phyloP scores from a whole-genome alignment of 2,888 invertebrate genomes.

The Apodemia hepburni region DNA sequence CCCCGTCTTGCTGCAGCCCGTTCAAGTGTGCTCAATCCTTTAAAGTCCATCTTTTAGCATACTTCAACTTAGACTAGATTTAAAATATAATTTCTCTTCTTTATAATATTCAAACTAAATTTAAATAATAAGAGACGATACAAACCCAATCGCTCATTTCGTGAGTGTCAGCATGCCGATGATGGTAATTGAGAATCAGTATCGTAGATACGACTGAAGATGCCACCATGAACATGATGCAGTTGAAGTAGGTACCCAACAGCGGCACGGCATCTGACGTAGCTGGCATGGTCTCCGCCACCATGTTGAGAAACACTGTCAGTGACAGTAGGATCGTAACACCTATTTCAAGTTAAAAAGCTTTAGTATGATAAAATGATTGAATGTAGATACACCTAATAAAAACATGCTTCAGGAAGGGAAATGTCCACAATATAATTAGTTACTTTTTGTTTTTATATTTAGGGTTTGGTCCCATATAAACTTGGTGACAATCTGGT shows the following conservation, averaged over 20 bases:
- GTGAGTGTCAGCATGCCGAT: conserved; percentile 97
- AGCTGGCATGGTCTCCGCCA: conserved; percentile 99
- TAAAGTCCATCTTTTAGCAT: no score
- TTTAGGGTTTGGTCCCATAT: no score
- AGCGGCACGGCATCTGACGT: conserved; percentile 96
- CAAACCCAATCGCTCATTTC: conserved; percentile 98
- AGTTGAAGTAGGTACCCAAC: conserved; percentile 98
- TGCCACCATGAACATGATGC: conserved; percentile 99
- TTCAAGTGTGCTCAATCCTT: no score
- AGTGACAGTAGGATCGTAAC: conserved; percentile 98
- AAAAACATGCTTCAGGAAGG: no score
- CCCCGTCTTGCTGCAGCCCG: no score
- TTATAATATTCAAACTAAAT: no score
- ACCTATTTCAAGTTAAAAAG: conserved; percentile 72
- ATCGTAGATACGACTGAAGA: conserved; percentile 98
- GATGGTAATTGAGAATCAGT: conserved; percentile 98
- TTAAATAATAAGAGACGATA: conserved; percentile 12
- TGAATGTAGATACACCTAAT: no score
- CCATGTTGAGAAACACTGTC: conserved; percentile 99
- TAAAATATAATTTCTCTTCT: no score
- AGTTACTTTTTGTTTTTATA: no score
- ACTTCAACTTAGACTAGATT: no score
- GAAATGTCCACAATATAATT: no score
- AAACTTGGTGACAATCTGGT: no score
- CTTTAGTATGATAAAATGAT: background rate